Percentiles rank a stretch among this genome's conserved stretches.
These are phyloP conservation scores for Bufo gargarizans DNA, from an alignment of 2,113 vertebrate species.

Conservation along the genomic window DNA sequence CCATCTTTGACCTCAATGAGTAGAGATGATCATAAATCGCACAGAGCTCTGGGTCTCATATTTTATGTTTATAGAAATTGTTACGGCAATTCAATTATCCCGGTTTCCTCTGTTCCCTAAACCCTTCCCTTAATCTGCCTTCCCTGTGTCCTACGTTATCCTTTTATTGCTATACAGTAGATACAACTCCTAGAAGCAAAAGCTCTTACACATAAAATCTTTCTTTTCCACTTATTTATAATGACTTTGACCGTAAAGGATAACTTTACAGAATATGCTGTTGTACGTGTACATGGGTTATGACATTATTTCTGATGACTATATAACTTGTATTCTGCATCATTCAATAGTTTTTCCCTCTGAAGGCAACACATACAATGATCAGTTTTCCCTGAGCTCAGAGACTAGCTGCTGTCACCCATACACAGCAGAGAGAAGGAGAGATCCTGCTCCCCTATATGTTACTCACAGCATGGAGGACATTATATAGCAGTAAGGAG, in stretches of 20 bases:
- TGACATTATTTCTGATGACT: not conserved
- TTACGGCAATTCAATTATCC: not conserved
- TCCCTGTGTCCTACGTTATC: not conserved
- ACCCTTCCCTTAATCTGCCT: conserved; percentile 1
- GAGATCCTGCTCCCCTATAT: no score
- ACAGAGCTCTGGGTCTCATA: not conserved
- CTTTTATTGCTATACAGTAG: not conserved
- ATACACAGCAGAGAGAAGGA: no score
- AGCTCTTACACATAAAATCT: not conserved
- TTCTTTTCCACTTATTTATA: not conserved
- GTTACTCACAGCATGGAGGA: no score
- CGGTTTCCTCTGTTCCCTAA: not conserved
- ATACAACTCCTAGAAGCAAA: not conserved
- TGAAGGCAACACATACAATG: no score
- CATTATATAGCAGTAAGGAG: no score
- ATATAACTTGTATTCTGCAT: no score
- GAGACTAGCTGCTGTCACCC: no score
- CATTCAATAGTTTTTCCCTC: no score
- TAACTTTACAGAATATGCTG: not conserved
- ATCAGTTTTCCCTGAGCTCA: no score
- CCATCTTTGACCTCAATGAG: not conserved
- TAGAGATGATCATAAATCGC: not conserved
- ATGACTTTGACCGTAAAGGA: not conserved
- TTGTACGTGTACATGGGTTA: no score
- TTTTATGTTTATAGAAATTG: not conserved